Conservation (phyloP, 2,113 vertebrate species). For the Bos indicus region DNA sequence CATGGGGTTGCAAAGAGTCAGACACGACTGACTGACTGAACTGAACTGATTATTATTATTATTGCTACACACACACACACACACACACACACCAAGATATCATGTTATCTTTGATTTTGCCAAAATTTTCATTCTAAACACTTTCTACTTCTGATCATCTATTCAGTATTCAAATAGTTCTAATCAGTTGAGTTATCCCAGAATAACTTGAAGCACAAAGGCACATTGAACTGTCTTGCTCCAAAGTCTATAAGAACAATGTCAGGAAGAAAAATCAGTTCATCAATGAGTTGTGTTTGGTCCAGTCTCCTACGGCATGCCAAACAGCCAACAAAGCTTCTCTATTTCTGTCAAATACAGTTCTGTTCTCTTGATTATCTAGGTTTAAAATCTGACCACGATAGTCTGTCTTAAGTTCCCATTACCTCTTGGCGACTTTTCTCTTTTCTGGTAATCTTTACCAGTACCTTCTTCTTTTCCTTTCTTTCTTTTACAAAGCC, state of each 20-base stretch:
- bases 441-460: not conserved
- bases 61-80: not conserved
- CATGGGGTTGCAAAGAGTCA: not conserved
- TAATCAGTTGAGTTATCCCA: not conserved
- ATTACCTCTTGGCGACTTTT: not conserved
- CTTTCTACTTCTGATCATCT: not conserved
- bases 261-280: not conserved
- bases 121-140: not conserved
- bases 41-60: not conserved
- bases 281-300: not conserved
- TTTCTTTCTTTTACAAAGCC: not conserved
- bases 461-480: not conserved
- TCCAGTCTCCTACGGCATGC: not conserved
- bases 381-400: not conserved
- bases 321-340: not conserved
- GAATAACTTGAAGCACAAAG: not conserved
- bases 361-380: not conserved
- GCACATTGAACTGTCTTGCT: not conserved
- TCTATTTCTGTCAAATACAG: not conserved
- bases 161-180: not conserved
- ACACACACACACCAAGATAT: not conserved
- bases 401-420: not conserved
- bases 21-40: not conserved
- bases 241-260: not conserved
- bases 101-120: not conserved